These are phyloP conservation scores for Holothuria scabra DNA, from an alignment of 53 echinoderm and acorn worm species.

Conservation along the genomic window DNA sequence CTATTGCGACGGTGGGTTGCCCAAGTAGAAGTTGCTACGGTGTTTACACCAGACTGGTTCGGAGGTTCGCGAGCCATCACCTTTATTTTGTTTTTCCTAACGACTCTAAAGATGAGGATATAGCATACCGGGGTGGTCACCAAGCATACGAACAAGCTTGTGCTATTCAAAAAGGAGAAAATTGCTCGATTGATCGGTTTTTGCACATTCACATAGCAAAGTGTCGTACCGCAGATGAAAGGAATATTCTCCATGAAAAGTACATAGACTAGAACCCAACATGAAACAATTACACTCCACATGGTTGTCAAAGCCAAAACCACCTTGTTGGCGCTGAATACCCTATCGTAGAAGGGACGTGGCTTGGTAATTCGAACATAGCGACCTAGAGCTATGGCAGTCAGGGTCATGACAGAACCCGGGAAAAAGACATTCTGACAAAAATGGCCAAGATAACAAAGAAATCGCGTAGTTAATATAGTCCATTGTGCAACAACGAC, in stretches of 20 bases:
- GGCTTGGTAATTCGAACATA: conserved; percentile 1
- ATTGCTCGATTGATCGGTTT: not conserved
- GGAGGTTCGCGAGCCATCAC: no score
- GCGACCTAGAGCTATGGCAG: not conserved
- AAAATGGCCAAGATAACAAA: not conserved
- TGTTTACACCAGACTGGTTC: no score
- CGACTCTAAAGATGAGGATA: not conserved
- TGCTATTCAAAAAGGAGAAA: not conserved
- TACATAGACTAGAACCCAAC: no score
- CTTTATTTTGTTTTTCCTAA: not conserved
- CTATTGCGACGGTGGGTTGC: not conserved
- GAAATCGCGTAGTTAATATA: not conserved
- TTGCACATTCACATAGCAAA: no score
- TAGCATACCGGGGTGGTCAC: not conserved
- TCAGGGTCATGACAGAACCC: not conserved
- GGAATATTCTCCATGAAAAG: no score
- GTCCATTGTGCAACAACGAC: not conserved
- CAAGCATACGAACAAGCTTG: conserved; percentile 5
- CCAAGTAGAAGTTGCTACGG: no score
- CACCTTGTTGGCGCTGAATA: no score
- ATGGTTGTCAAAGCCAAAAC: no score
- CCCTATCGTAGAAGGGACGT: not conserved
- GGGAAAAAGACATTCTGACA: not conserved
- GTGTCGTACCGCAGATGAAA: no score
- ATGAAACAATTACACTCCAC: no score